Conservation (phyloP, 2,797 vertebrate species). For the Labroides dimidiatus region DNA sequence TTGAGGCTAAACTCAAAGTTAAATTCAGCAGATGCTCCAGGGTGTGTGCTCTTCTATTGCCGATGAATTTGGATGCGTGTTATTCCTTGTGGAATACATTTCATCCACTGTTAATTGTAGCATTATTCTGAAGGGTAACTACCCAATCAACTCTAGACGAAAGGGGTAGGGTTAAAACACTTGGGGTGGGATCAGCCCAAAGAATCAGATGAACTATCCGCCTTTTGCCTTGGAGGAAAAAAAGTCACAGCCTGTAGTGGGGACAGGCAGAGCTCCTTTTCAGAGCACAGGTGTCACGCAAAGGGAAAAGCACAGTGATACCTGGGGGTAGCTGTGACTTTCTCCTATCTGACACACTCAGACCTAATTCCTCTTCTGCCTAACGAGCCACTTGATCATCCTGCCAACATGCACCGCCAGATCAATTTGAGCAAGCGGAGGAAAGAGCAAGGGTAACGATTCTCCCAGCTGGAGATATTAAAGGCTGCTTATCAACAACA, state of each 20-base stretch:
- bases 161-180: no score
- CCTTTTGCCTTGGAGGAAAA: conserved; percentile 29
- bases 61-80: no score
- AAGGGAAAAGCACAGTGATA: conserved; percentile 34
- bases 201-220: neutral
- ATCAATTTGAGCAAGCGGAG: conserved; percentile 70
- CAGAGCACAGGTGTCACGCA: conserved; percentile 50
- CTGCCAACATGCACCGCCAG: conserved; percentile 64
- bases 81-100: no score
- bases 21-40: no score
- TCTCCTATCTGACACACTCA: conserved; percentile 66
- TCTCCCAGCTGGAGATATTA: conserved; percentile 52
- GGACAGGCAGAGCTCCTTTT: conserved; percentile 27
- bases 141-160: no score
- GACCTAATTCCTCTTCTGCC: conserved; percentile 72
- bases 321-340: conserved; percentile 43
- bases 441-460: conserved; percentile 47
- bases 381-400: conserved; percentile 84
- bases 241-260: neutral
- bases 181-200: neutral
- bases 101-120: no score
- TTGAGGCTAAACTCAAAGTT: no score
- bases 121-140: no score
- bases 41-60: no score
- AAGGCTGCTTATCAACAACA: conserved; percentile 69